Evolutionary conservation across 2,113 vertebrate species (phyloP).

Genomic region (Saguinus imperator): DNA sequence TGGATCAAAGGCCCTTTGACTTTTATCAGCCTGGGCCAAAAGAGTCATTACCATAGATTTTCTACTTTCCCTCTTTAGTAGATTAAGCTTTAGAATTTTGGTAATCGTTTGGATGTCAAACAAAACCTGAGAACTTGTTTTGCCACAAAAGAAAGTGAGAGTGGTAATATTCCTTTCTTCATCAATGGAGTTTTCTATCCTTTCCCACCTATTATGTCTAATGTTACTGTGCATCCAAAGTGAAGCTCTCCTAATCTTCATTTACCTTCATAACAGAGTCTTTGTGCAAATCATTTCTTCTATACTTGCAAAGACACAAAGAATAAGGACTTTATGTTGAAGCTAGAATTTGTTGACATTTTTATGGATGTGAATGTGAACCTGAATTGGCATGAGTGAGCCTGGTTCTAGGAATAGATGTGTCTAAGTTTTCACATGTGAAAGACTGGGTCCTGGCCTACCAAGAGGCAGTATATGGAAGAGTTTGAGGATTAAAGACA

Average conservation of each 20-base stretch:
- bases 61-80: conserved; percentile 44
- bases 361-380: neutral
- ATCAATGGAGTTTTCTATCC: neutral
- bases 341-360: neutral
- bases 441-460: neutral
- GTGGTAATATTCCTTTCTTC: neutral
- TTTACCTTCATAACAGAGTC: neutral
- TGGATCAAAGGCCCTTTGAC: conserved; percentile 49
- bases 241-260: neutral
- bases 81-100: conserved; percentile 35
- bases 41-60: conserved; percentile 63
- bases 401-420: neutral
- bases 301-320: neutral
- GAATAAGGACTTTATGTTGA: neutral
- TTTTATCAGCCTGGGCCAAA: conserved; percentile 21
- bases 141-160: neutral
- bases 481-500: neutral
- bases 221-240: neutral
- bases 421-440: neutral
- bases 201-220: neutral
- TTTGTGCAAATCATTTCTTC: neutral
- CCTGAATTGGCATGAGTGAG: neutral
- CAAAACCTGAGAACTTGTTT: neutral
- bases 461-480: neutral
- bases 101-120: conserved; percentile 38